Evolutionary conservation across 2,797 vertebrate species (phyloP).

Genomic region (Peromyscus aztecus): DNA sequence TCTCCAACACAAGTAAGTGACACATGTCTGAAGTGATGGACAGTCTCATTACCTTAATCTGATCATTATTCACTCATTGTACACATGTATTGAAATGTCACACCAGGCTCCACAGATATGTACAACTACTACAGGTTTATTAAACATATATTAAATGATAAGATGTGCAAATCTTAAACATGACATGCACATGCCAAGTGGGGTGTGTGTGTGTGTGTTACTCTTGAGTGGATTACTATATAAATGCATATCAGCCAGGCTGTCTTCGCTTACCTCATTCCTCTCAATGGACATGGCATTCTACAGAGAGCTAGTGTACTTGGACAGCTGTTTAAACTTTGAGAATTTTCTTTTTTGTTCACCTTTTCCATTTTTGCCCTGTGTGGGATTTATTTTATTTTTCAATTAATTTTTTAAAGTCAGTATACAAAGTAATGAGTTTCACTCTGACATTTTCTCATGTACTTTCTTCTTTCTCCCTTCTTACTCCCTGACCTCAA

Average conservation of each 20-base stretch:
- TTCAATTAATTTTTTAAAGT: neutral
- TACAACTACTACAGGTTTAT: neutral
- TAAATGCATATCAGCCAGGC: neutral
- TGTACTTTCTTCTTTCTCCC: neutral
- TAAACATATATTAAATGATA: neutral
- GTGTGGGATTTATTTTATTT: neutral
- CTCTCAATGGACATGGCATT: neutral
- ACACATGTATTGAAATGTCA: neutral
- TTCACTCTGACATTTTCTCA: neutral
- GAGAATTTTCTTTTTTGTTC: neutral
- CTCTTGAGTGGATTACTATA: slow-evolving; percentile 23
- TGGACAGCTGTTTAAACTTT: neutral
- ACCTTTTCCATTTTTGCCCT: neutral
- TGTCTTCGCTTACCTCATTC: neutral
- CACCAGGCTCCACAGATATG: neutral
- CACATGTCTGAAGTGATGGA: neutral
- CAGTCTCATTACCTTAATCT: neutral
- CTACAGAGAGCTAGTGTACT: neutral
- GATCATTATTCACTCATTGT: neutral
- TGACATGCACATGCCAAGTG: neutral
- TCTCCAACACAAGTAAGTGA: neutral
- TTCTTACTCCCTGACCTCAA: too few species aligned
- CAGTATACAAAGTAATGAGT: neutral
- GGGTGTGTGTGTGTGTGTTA: neutral
- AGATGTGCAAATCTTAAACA: neutral